These are phyloP conservation scores for Tyria jacobaeae DNA, from an alignment of 2,888 invertebrate species.

Conservation along the genomic window DNA sequence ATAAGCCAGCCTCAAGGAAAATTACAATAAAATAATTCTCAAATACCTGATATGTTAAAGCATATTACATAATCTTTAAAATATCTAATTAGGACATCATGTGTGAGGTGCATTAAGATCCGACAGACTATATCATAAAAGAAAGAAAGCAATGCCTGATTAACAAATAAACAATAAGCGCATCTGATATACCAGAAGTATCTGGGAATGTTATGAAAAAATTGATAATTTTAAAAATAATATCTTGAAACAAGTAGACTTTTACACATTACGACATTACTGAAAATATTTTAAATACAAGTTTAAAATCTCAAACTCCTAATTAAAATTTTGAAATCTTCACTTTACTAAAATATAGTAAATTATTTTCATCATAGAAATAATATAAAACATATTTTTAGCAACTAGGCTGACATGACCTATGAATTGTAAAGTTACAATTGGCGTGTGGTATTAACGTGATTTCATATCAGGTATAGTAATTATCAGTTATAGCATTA, in stretches of 20 bases:
- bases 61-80: neutral
- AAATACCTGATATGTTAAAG: constrained; percentile 2
- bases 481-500: neutral
- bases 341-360: neutral
- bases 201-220: neutral
- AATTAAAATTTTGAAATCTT: neutral
- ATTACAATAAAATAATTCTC: constrained; percentile 12
- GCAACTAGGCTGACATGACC: neutral
- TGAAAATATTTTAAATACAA: neutral
- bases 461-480: neutral
- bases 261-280: neutral
- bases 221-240: neutral
- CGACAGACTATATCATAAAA: neutral
- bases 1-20: constrained; percentile 26
- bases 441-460: neutral
- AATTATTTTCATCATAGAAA: neutral
- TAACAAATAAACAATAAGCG: neutral
- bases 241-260: neutral
- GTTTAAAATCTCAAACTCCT: neutral
- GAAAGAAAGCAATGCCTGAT: neutral
- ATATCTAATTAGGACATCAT: neutral
- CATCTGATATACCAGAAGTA: neutral
- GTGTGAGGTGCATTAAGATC: neutral
- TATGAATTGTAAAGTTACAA: neutral
- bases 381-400: neutral